Evolutionary conservation across 1,140 invertebrate genomes (phyloP), one percentile per base, ranked within the genome.

Genomic region (Coptotermes formosanus): DNA sequence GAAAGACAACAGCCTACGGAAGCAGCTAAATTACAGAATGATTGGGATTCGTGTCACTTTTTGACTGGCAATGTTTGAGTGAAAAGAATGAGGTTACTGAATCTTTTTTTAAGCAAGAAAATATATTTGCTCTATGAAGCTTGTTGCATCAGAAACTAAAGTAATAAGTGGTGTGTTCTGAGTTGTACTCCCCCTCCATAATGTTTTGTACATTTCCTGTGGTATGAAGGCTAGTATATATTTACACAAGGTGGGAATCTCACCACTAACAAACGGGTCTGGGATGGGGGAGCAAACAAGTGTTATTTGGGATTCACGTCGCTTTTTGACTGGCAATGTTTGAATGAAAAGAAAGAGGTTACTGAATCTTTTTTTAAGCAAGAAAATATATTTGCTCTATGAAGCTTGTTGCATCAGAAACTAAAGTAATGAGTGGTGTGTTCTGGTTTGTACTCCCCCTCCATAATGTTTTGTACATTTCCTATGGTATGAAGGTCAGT

Each of bases 81-180:
- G 64, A 30, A 75, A 75, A 59, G 14, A n/a, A 30, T 30, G 64
- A 30, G 64, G 64, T 30, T 75, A 30, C 3, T 75, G n/a, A 75
- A 25, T 75, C n/a, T 1, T 38, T 75, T 64, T 75, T 75, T 25
- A 75, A 75, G 14, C 64, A 75, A n/a, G 64, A 75, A 75, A 75
- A 75, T 75, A 75, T 75, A 75, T 75, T 30, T 75, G 64, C 64
- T 84, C 30, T 84, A 52, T 84, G 45, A 84, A 84, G 83, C 83
- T 84, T 84, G 52, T 30, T 52, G 45, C 48, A 84, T 52, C n/a
- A 48, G 55, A 84, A 59, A 48, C 2, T n/a, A 82, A 43, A 30
- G 23, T 19, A 84, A 12, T 32, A 16, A 84, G n/a, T 30, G 44
- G 14, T 52, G 11, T 59, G 30, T n/a, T 52, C 23, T 45, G 83